Conservation (phyloP, 2,888 invertebrate genomes). For the Polietes domitor region DNA sequence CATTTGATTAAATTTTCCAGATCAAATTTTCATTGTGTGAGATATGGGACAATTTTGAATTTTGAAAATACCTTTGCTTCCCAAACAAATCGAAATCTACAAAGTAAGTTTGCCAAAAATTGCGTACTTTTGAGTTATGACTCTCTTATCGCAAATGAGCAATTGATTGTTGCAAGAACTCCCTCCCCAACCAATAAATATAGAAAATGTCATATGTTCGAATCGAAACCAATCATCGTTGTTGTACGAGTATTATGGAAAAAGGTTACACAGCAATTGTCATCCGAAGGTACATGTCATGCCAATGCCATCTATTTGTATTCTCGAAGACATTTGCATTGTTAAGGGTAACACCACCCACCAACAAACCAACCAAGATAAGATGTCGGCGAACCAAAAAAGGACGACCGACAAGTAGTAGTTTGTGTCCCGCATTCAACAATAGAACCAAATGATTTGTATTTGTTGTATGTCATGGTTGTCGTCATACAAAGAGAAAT, state of each 20-base stretch:
- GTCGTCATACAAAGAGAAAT: conserved; percentile 4
- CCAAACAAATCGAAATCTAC: no score
- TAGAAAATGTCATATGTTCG: conserved; percentile 3
- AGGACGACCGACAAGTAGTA: no score
- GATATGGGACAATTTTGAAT: no score
- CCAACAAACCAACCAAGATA: neutral
- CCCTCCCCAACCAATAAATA: neutral
- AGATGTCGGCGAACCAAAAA: neutral
- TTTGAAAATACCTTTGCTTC: no score
- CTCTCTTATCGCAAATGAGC: no score
- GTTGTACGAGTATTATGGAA: neutral
- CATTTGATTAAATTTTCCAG: no score
- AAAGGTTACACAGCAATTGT: neutral
- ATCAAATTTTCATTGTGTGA: no score
- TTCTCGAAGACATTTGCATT: neutral
- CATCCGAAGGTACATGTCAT: no score
- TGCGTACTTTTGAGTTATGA: no score
- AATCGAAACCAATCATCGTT: neutral
- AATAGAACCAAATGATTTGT: neutral
- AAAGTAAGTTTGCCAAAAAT: no score
- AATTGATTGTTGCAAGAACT: neutral
- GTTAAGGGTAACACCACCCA: neutral
- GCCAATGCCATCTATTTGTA: no score
- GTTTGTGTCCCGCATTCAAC: neutral
- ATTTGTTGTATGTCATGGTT: conserved; percentile 5